Conservation (phyloP, 2,888 invertebrate species). For the Caenorhabditis sp. region DNA sequence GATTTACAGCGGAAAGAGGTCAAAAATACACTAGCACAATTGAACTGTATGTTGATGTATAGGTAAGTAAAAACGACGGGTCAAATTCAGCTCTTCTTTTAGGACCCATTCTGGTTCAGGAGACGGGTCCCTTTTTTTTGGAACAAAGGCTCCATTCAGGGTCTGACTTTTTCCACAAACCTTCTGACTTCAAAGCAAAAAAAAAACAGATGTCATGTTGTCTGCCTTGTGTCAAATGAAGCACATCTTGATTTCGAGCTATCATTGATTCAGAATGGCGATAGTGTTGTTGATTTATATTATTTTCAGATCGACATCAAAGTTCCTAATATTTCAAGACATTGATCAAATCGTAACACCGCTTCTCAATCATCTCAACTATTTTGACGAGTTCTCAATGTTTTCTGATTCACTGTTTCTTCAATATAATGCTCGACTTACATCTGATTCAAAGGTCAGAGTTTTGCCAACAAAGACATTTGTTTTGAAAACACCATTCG, state of each 20-base stretch:
- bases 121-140: too few species aligned
- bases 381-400: neutral
- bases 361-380: neutral
- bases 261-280: too few species aligned
- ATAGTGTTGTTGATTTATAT: too few species aligned
- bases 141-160: too few species aligned
- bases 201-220: too few species aligned
- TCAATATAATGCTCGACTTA: neutral
- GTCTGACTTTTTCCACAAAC: too few species aligned
- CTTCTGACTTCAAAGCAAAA: too few species aligned
- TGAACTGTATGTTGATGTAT: slow-evolving; percentile 25
- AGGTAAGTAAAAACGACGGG: neutral
- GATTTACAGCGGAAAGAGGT: slow-evolving; percentile 6
- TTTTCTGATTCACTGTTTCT: neutral
- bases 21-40: slow-evolving; percentile 14
- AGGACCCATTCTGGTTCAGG: slow-evolving; percentile 8
- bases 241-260: too few species aligned
- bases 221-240: too few species aligned
- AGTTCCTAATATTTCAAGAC: neutral
- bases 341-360: neutral
- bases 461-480: neutral
- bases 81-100: slow-evolving; percentile 22
- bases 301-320: slow-evolving; percentile 19
- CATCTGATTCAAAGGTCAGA: neutral
- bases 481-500: neutral